Base-by-base conservation (phyloP, 2,888 invertebrate species). In the Acrobasis suavella region DNA sequence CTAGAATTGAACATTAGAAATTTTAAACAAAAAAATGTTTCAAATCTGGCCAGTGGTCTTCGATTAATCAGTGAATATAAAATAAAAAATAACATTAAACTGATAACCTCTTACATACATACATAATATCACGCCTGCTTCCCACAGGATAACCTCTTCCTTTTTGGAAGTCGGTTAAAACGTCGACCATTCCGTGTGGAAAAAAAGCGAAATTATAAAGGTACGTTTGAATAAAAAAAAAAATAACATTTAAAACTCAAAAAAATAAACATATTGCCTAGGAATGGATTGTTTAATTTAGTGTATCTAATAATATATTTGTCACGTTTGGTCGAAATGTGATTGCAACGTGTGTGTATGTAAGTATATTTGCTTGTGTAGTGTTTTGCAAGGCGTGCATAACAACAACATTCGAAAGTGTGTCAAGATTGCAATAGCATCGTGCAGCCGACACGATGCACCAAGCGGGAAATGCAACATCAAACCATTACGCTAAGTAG, bases 401-500 rank as follows among this genome's bases (percentile, higher is more conserved):
- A 88, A 87, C 86, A 87, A 86, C 87, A 85, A 79, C 82, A 83
- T 88, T 89, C 79, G 90, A 92, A 92, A 91, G 90, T 91, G 84
- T 91, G 91, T 90, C 91, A 91, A 89, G 89, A 89, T 82, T 89
- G 89, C 89, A 86, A 84, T 86, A 84, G 83, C 79, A 82, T 77
- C 80, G 74, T 78, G 78, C 77, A 79, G 76, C 75, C 78, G 75
- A 74, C 66, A 75, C 80, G 82, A 83, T 82, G 81, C 82, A 85
- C 83, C 81, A 81, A 83, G 78, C 76, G 80, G 82, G 81, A 86
- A 87, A 83, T 79, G 78, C 83, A 84, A 82, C 80, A 81, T 80
- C 77, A 81, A 77, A 76, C 74, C 74, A 83, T 84, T 81, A 74
- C 73, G 68, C 69, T 76, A 76, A 77, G 72, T 76, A 74, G 67